Evolutionary conservation across 2,888 invertebrate genomes (phyloP), one percentile per base, ranked within the genome.

Genomic region (Amiota mariae): DNA sequence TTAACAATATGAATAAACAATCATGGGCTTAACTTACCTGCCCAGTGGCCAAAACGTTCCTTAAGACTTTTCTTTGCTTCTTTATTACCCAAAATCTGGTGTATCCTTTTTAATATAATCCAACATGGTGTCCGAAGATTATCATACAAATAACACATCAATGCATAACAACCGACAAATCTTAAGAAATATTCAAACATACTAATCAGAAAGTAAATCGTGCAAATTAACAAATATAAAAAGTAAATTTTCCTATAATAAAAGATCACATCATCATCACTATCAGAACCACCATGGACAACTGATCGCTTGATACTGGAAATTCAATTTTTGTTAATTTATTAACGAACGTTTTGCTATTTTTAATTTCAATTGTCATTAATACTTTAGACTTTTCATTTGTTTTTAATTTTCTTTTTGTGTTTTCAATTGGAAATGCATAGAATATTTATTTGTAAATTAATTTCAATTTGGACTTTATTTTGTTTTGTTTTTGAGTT

Each of bases 31-130:
- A 18, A 90, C 92, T 92, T 90, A 96, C 96, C 94, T 81, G 96
- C 96, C 96, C 97, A 97, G 57, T 93, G 90, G 77, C 97, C 97
- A 87, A 92, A 97, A 83, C 92, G 93, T 86, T 93, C 92, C 49
- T 90, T 89, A 66, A 94, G 87, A 49, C 85, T 92, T 91, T 76
- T 91, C 80, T 24, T 92, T 91, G 78, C 92, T 86, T 82, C 93
- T 92, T 78, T 91, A 92, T 46, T 36, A 8, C 67, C 67, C 0
- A 4, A 15, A 18, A 49, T 49, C 48, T 93, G 93, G 84, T 91
- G 91, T 81, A 94, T 85, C 92, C 92, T 91, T 0, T 56, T 13
- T n/a, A 77, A 68, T 0, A 92, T 78, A 70, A 93, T 87, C 81
- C 92, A 92, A 72, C 92, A 81, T 0, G 93, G 89, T 78, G 92